These are phyloP conservation scores for Adineta ricciae DNA, from an alignment of 2,888 invertebrate genomes.

Conservation along the genomic window DNA sequence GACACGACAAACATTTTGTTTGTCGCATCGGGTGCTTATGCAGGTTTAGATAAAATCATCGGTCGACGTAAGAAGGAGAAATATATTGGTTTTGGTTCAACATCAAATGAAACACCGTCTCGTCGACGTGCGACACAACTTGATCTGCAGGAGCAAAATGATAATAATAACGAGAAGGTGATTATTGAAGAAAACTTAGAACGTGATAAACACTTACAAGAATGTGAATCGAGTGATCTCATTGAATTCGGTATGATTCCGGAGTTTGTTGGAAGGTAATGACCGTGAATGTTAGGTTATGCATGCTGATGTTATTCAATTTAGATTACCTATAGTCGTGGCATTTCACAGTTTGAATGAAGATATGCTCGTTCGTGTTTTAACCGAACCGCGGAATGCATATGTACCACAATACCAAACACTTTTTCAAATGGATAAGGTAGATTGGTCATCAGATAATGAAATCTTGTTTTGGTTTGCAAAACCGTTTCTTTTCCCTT, in stretches of 20 bases:
- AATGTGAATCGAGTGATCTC: conserved; percentile 85
- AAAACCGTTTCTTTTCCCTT: too few species aligned
- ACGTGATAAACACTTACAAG: conserved; percentile 59
- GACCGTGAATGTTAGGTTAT: not conserved
- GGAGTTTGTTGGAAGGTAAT: conserved; percentile 47
- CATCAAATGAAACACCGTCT: conserved; percentile 47
- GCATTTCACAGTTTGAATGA: conserved; percentile 90
- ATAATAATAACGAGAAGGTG: conserved; percentile 40
- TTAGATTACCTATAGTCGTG: conserved; percentile 83
- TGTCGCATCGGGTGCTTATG: conserved; percentile 96
- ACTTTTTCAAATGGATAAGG: conserved; percentile 78
- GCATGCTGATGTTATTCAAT: not conserved
- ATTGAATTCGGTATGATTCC: conserved; percentile 74
- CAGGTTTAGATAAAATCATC: conserved; percentile 81
- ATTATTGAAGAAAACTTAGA: conserved; percentile 36
- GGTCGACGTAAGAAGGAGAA: conserved; percentile 73
- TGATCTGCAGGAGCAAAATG: conserved; percentile 37
- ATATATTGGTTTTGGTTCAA: conserved; percentile 84
- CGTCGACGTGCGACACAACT: conserved; percentile 39
- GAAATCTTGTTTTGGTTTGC: too few species aligned
- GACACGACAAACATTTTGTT: conserved; percentile 98
- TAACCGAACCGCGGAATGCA: conserved; percentile 93
- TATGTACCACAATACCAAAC: conserved; percentile 90
- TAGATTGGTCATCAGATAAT: not conserved
- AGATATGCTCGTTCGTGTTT: conserved; percentile 79